Conservation (phyloP, 2,113 vertebrate genomes). For the Lepidothrix coronata region DNA sequence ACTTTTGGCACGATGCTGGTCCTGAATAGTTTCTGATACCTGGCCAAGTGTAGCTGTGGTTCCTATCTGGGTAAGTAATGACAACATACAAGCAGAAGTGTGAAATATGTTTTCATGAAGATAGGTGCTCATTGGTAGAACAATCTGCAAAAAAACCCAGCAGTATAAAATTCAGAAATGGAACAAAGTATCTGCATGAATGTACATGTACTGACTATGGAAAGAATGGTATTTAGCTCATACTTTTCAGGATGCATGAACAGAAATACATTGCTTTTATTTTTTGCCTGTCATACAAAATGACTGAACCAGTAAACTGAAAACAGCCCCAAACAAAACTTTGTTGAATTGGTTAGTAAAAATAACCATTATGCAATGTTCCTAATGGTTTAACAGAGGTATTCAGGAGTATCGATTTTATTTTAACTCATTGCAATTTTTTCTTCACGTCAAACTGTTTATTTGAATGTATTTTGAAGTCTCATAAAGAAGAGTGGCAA, state of each 20-base stretch:
- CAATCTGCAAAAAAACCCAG: neutral
- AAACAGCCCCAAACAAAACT: neutral
- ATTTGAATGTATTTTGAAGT: neutral
- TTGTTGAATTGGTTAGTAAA: neutral
- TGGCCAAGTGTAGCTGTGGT: neutral
- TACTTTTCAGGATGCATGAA: neutral
- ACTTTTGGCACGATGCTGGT: neutral
- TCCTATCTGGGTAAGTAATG: neutral
- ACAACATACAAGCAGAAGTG: neutral
- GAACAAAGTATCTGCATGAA: neutral
- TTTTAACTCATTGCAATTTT: neutral
- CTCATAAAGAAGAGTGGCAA: neutral
- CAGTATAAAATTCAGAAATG: neutral
- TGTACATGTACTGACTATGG: neutral
- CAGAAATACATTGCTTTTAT: neutral
- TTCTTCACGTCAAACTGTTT: neutral
- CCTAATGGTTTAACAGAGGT: neutral
- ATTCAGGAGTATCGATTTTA: neutral
- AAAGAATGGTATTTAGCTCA: neutral
- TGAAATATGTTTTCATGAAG: neutral
- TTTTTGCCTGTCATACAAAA: neutral
- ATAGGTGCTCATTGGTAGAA: neutral
- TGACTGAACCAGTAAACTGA: neutral
- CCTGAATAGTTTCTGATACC: neutral
- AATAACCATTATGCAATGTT: neutral